Conservation (phyloP, 2,888 invertebrate genomes). For the Synanthedon formicaeformis region DNA sequence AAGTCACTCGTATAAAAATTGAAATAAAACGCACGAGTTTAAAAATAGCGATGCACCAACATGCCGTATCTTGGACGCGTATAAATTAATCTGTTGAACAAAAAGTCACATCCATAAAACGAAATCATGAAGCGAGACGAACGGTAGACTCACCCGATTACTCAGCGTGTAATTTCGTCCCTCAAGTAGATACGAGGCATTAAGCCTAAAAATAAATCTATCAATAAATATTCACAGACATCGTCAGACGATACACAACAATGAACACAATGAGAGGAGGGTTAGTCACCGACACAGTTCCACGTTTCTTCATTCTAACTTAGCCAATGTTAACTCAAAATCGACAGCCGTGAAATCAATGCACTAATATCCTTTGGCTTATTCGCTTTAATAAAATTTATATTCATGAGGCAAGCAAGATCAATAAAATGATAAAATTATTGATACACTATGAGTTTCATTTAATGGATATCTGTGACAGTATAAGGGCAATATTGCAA, state of each 20-base stretch:
- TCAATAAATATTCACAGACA: constrained; percentile 58
- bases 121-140: constrained; percentile 47
- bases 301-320: background rate
- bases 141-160: constrained; percentile 50
- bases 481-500: constrained; percentile 22
- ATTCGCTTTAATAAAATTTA: constrained; percentile 3
- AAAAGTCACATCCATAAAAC: constrained; percentile 45
- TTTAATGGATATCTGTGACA: constrained; percentile 3
- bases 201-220: constrained; percentile 38
- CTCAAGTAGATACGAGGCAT: background rate
- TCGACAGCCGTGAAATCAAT: constrained; percentile 2
- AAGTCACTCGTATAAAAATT: too few relatives aligned
- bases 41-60: constrained; percentile 13
- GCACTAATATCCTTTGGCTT: constrained; percentile 3
- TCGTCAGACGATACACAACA: constrained; percentile 49
- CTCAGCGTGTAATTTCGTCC: constrained; percentile 51
- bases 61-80: constrained; percentile 3
- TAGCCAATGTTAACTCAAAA: too few relatives aligned
- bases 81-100: constrained; percentile 29
- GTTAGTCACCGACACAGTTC: constrained; percentile 32
- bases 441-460: background rate
- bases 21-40: constrained; percentile 2
- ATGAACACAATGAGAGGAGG: constrained; percentile 45
- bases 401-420: constrained; percentile 11
- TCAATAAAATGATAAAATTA: constrained; percentile 1